These are phyloP conservation scores for Chelmon rostratus DNA, from an alignment of 2,797 vertebrate genomes.

Conservation along the genomic window DNA sequence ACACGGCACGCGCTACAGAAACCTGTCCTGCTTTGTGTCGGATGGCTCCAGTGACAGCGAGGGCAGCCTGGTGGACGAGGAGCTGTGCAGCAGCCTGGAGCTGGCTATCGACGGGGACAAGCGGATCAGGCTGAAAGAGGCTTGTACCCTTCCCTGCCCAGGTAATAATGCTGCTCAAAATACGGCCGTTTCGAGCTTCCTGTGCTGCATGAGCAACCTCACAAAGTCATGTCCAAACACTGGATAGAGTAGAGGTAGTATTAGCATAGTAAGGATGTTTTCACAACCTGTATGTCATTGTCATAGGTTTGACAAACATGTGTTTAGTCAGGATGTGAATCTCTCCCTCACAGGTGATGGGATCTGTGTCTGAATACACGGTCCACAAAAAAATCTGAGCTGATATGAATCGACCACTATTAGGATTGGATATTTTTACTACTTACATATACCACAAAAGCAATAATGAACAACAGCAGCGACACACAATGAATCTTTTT, in stretches of 20 bases:
- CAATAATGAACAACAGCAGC: background rate
- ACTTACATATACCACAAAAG: background rate
- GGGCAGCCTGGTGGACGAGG: constrained; percentile 92
- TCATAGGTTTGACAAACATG: no score
- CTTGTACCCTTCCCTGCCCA: constrained; percentile 94
- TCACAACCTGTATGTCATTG: background rate
- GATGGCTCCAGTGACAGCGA: constrained; percentile 88
- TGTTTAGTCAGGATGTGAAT: background rate
- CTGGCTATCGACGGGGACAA: constrained; percentile 87
- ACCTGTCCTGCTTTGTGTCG: constrained; percentile 94
- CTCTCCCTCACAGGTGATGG: background rate
- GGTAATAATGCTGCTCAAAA: constrained; percentile 79
- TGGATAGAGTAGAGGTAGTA: background rate
- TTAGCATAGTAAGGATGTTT: background rate
- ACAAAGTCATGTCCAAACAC: constrained; percentile 7
- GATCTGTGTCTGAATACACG: background rate
- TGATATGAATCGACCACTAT: background rate
- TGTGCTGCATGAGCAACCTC: background rate
- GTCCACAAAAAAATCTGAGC: background rate
- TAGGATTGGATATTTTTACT: no score
- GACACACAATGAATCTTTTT: background rate
- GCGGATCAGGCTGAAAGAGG: constrained; percentile 89
- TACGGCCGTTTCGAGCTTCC: background rate
- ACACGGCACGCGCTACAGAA: constrained; percentile 91
- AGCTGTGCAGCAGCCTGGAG: constrained; percentile 92